Conservation (phyloP, 2,797 vertebrate species). For the Gallinago solitaria region DNA sequence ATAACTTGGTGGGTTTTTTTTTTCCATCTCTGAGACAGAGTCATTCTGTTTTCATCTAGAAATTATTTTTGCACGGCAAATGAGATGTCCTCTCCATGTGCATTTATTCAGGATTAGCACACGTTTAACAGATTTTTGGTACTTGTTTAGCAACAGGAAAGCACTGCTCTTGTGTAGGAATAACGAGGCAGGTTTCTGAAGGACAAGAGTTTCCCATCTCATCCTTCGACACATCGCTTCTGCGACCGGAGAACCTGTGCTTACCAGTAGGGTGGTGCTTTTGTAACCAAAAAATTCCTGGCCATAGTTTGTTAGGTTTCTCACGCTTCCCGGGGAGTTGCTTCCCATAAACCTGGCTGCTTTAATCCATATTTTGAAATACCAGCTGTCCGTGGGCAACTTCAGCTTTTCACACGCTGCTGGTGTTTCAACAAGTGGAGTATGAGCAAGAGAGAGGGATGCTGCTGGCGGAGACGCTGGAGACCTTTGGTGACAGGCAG, state of each 20-base stretch:
- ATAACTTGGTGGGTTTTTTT: not conserved
- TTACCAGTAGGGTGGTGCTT: not conserved
- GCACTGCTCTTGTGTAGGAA: not conserved
- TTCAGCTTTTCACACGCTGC: not conserved
- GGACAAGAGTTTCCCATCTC: not conserved
- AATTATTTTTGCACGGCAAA: not conserved
- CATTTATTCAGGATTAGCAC: not conserved
- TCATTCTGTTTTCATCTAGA: not conserved
- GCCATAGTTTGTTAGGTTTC: not conserved
- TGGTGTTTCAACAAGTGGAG: rapidly evolving
- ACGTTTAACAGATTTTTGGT: not conserved
- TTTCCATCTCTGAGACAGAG: not conserved
- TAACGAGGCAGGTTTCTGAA: not conserved
- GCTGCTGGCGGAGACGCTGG: not conserved
- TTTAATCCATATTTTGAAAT: not conserved
- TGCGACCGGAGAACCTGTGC: not conserved
- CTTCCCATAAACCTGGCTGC: not conserved
- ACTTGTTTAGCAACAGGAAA: not conserved
- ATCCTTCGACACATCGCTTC: not conserved
- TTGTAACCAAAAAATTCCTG: not conserved
- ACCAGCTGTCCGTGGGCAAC: not conserved
- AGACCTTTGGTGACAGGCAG: not conserved
- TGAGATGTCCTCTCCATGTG: not conserved
- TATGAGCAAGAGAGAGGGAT: rapidly evolving
- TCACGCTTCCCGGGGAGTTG: not conserved